Evolutionary conservation across 37 sponge, comb jelly and placozoan species (phyloP).

Genomic region (Dysidea cf. avara): DNA sequence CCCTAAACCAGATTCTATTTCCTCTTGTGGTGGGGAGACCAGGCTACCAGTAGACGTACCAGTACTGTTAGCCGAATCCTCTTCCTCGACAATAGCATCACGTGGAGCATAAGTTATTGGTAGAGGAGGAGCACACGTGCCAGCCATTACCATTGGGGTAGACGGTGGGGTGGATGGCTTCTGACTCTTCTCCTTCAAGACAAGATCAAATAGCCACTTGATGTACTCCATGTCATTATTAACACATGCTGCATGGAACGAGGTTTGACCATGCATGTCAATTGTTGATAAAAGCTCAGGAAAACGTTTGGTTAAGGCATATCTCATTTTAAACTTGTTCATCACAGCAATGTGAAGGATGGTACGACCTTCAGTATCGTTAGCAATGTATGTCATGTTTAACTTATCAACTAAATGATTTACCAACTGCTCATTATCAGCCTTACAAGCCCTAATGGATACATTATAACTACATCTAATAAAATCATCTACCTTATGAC

Average conservation of each 20-base stretch:
- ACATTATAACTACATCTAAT: too few relatives aligned
- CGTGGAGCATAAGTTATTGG: too few relatives aligned
- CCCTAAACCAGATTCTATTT: too few relatives aligned
- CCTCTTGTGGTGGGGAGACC: background rate
- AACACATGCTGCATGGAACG: slow-evolving; percentile 58
- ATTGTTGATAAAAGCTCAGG: slow-evolving; percentile 37
- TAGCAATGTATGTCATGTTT: slow-evolving; percentile 14
- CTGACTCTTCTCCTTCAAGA: background rate
- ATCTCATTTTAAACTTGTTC: slow-evolving; percentile 41
- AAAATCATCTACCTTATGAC: too few relatives aligned
- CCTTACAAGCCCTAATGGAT: slow-evolving; percentile 58
- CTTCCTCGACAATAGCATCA: too few relatives aligned
- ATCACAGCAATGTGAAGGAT: slow-evolving; percentile 68
- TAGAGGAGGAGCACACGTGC: too few relatives aligned
- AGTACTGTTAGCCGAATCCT: too few relatives aligned
- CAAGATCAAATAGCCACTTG: slow-evolving; percentile 55
- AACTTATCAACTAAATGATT: slow-evolving; percentile 27
- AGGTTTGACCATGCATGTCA: slow-evolving; percentile 28
- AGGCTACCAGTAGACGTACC: background rate
- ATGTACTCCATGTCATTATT: slow-evolving; percentile 59
- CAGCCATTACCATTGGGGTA: too few relatives aligned
- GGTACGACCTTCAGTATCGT: slow-evolving; percentile 31
- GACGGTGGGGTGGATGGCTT: too few relatives aligned
- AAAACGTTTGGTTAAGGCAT: slow-evolving; percentile 29
- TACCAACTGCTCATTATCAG: slow-evolving; percentile 37